Conservation (phyloP, 2,113 vertebrate genomes). For the Laticauda laticaudata region DNA sequence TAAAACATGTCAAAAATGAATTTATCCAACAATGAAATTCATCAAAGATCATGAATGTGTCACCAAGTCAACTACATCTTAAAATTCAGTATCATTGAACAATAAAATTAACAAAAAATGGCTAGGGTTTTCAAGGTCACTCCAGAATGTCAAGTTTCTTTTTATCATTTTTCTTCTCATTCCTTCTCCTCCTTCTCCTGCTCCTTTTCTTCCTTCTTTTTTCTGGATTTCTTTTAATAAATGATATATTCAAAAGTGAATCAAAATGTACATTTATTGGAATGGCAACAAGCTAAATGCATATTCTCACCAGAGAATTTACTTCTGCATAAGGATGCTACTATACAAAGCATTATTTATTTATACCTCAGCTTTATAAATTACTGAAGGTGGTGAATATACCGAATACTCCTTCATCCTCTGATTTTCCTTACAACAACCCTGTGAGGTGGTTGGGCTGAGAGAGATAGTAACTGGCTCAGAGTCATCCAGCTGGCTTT, state of each 20-base stretch:
- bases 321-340: neutral
- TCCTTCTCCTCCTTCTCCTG: neutral
- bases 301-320: neutral
- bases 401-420: no score
- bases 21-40: neutral
- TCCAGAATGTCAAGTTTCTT: no score
- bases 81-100: neutral
- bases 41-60: neutral
- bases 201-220: no score
- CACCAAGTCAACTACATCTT: conserved; percentile 4
- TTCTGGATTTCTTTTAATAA: no score
- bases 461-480: no score
- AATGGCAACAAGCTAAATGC: neutral
- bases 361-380: no score
- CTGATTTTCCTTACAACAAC: no score
- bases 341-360: neutral
- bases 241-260: no score
- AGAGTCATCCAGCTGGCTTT: no score
- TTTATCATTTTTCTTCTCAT: neutral
- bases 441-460: no score
- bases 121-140: neutral
- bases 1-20: neutral
- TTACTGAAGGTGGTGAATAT: no score
- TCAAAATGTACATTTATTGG: neutral
- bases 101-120: neutral